phyloP scores from a whole-genome alignment of 92 coral and sea anemone species.

The Zoanthus sansibaricus region DNA sequence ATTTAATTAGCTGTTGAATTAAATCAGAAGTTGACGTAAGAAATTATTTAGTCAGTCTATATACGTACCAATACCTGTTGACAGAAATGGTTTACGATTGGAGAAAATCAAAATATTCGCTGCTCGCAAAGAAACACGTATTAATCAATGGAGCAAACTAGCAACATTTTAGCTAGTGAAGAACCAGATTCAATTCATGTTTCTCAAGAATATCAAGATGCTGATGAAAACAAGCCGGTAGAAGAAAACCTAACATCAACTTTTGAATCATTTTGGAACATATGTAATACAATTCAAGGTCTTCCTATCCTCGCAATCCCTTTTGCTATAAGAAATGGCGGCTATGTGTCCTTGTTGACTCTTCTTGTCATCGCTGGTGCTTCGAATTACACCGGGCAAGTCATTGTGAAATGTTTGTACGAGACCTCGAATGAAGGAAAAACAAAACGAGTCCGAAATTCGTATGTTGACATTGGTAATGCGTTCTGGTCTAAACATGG shows the following conservation, averaged over 20 bases:
- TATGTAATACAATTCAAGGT: constrained; percentile 98
- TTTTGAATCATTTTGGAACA: constrained; percentile 95
- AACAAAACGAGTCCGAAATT: constrained; percentile 74
- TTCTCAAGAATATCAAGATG: constrained; percentile 25
- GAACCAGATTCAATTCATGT: neutral
- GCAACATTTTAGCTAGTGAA: neutral
- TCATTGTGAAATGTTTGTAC: constrained; percentile 86
- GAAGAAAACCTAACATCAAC: constrained; percentile 69
- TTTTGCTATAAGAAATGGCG: constrained; percentile 88
- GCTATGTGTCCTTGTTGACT: constrained; percentile 76
- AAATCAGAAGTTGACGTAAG: too few species aligned
- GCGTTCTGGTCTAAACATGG: constrained; percentile 81
- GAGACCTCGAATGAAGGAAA: constrained; percentile 63
- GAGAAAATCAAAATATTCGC: neutral
- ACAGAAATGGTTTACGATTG: too few species aligned
- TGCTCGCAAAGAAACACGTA: neutral
- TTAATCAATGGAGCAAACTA: neutral
- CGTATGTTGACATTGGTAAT: constrained; percentile 86
- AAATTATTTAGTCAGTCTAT: too few species aligned
- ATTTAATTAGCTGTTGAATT: too few species aligned
- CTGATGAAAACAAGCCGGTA: constrained; percentile 32
- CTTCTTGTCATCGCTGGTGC: constrained; percentile 76
- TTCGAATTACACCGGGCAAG: constrained; percentile 92
- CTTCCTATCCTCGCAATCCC: constrained; percentile 94
- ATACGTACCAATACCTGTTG: too few species aligned